phyloP scores from a whole-genome alignment of 2,797 vertebrate genomes.

The Hylomyscus alleni region DNA sequence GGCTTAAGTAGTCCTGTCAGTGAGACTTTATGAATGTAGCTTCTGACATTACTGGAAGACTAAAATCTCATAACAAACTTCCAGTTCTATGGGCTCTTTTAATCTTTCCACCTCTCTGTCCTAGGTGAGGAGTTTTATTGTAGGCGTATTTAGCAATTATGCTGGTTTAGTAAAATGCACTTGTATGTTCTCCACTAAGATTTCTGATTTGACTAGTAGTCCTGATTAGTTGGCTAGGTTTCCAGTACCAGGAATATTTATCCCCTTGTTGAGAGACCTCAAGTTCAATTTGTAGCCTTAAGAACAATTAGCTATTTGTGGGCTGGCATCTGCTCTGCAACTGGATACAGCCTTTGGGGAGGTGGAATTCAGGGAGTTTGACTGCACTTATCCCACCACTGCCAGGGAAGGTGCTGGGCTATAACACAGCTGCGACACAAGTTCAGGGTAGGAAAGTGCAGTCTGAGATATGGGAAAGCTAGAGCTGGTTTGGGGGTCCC shows the following conservation, averaged over 20 bases:
- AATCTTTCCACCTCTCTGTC: neutral
- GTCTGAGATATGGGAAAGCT: neutral
- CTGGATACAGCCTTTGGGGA: too few relatives aligned
- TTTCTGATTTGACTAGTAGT: neutral
- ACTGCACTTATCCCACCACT: too few relatives aligned
- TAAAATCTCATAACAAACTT: neutral
- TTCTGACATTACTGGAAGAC: neutral
- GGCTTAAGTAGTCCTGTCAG: neutral
- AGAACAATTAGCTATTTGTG: neutral
- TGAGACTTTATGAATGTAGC: neutral
- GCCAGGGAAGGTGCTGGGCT: too few relatives aligned
- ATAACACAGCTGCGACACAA: too few relatives aligned
- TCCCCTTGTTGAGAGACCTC: too few relatives aligned
- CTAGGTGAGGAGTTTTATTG: neutral
- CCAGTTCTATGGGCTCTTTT: neutral
- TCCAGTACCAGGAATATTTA: neutral
- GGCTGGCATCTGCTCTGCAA: too few relatives aligned
- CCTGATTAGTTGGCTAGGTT: neutral
- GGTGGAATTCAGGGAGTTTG: too few relatives aligned
- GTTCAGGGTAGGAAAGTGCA: neutral
- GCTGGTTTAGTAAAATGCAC: neutral
- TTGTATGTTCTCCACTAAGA: neutral
- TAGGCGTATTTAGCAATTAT: neutral
- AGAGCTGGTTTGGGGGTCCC: too few relatives aligned
- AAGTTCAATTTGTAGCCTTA: neutral